Evolutionary conservation across 2,888 invertebrate species (phyloP), one percentile per base, ranked within the genome.

Genomic region (Caenorhabditis sp.): DNA sequence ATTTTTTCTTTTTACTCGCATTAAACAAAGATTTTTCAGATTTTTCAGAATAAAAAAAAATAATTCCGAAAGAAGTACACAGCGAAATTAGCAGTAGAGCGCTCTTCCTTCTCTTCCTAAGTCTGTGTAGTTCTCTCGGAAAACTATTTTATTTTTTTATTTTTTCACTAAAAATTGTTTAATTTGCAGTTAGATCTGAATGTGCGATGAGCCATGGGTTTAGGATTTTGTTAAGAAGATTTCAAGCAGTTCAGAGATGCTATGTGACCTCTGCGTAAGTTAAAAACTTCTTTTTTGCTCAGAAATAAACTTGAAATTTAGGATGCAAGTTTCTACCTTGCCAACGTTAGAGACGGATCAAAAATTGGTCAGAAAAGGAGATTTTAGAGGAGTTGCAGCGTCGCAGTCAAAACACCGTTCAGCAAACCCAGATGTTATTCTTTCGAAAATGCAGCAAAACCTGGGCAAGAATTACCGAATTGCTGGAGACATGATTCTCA

Each of bases 371-470:
- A 62, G 59, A 59, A 38, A 49, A 58, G 65, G 67, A 1, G 75
- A 75, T 52, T 75, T 75, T 49, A 65, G 75, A 59, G 75, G 75
- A 20, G 58, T 75, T 23, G 21, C 59, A 1, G 60, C 70, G 1
- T 21, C 43, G 20, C 38, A 38, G 5, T 59, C 21, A 7, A 43
- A 67, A 63, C 60, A 27, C 8, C 49, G 54, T 36, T 31, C 31
- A 7, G 63, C 25, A 1, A 62, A 76, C 31, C 75, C 81, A 0
- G 83, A 83, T 56, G 62, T 75, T 10, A 60, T 66, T 1, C 49
- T 83, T 12, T 66, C 76, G 5, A 63, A 63, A 59, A 68, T 83
- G 5, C 70, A 77, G 63, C 70, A 77, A 25, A 57, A 68, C 25
- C 20, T 76, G 10, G 59, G 59, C 0, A 66, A 53, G 49, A 81